Evolutionary conservation across 2,888 invertebrate genomes (phyloP), one percentile per base, ranked within the genome.

Genomic region (Ormyrus pomaceus): DNA sequence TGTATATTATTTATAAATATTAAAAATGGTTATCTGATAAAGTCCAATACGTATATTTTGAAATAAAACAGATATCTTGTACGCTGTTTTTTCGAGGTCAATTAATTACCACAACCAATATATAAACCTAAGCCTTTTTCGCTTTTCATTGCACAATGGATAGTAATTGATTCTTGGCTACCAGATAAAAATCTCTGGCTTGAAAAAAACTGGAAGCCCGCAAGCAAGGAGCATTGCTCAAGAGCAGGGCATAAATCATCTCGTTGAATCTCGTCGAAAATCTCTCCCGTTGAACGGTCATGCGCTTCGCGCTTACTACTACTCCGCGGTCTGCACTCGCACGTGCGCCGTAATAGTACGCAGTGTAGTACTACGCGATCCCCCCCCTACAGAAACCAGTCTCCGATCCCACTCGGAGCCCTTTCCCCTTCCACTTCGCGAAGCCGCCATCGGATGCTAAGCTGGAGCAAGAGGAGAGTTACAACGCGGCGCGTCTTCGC

Each of bases 261-360:
- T 66, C 71, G 53, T 51, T 65, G 58, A 58, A 51, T 13, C 55
- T 55, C 55, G 46, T 62, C 62, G 46, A 34, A 34, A 34, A 34
- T 34, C 34, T 34, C 34, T 34, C 34, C 34, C 34, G 4, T 34
- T 34, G 34, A 34, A 34, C 34, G 34, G 48, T 48, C 6, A 65
- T 50, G 45, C 45, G 55, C 84, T 84, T 86, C 10, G n/a, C 7
- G 61, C 19, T 34, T 61, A 46, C 11, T 4, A 4, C 34, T 50
- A 59, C 71, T 50, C 5, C 69, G 48, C 5, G 2, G 58, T 50
- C 4, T 13, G 46, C 85, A 87, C 85, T 87, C 87, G 87, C 88
- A 89, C 88, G 88, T 88, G 87, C 87, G 86, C 86, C 85, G 56
- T 50, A 34, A 62, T 89, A 89, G 89, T 88, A 89, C 89, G 88